A percentile compares a stretch with the other conserved stretches of the same genome.
phyloP scores from a whole-genome alignment of 2,113 vertebrate species.

The Holacanthus passer region DNA sequence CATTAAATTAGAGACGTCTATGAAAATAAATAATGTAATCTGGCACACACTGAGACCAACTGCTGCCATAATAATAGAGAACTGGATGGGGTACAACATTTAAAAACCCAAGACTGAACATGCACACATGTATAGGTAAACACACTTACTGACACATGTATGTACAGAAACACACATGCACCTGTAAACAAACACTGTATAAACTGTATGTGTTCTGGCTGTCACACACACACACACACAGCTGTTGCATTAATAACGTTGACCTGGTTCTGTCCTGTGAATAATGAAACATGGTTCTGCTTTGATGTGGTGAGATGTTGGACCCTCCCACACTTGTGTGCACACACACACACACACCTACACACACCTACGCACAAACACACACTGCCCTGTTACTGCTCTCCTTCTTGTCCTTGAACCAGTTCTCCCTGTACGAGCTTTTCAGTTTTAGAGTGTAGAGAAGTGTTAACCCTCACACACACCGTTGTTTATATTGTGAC shows the following conservation, averaged over 20 bases:
- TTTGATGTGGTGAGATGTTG: constrained; percentile 52
- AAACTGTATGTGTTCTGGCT: not conserved
- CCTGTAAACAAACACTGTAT: not conserved
- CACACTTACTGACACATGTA: not conserved
- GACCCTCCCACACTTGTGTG: not conserved
- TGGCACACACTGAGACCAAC: not conserved
- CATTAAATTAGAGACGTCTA: not conserved
- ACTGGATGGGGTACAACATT: not conserved
- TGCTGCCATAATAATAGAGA: not conserved
- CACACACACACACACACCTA: not conserved
- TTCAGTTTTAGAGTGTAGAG: not conserved
- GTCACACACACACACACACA: constrained; percentile 3
- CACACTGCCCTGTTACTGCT: constrained; percentile 20
- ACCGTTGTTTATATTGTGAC: not conserved
- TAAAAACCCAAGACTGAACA: not conserved
- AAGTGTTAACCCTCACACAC: not conserved
- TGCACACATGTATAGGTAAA: not conserved
- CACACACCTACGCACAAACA: not conserved
- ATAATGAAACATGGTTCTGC: constrained; percentile 56
- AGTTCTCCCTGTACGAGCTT: constrained; percentile 5
- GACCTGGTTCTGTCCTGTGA: constrained; percentile 41
- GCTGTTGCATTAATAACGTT: constrained; percentile 59
- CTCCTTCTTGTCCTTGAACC: constrained; percentile 32
- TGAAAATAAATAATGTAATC: constrained; percentile 3
- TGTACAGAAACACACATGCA: not conserved